Evolutionary conservation across 2,113 vertebrate genomes (phyloP).

Genomic region (Abramis brama): DNA sequence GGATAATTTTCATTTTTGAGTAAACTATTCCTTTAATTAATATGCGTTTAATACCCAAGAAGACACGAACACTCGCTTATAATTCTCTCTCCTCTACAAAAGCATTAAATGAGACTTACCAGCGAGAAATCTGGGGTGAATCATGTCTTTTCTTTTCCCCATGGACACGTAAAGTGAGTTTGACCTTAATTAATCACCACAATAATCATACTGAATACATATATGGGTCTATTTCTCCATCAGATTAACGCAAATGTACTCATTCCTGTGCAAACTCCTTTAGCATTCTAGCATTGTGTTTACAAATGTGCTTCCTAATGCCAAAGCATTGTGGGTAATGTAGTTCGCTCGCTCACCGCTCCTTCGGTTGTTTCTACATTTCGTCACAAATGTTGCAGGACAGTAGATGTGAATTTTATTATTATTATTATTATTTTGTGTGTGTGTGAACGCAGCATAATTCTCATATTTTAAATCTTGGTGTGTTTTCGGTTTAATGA

Average conservation of each 20-base stretch:
- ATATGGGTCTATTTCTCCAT: background rate
- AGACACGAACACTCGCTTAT: background rate
- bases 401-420: no score
- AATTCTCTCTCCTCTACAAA: no score
- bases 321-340: conserved; percentile 56
- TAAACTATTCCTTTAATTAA: background rate
- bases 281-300: conserved; percentile 22
- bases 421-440: no score
- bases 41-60: background rate
- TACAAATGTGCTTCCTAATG: background rate
- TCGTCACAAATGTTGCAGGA: no score
- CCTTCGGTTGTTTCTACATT: no score
- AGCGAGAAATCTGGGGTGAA: conserved; percentile 73
- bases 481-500: no score
- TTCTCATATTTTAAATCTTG: background rate
- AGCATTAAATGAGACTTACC: conserved; percentile 63
- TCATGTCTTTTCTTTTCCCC: conserved; percentile 82
- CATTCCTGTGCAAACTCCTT: background rate
- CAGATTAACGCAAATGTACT: background rate
- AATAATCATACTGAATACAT: background rate
- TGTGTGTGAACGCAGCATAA: background rate
- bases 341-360: conserved; percentile 44
- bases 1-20: no score
- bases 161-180: conserved; percentile 59
- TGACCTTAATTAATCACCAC: background rate